phyloP scores from a whole-genome alignment of 2,113 vertebrate genomes.

The Rhabdornis inornatus region DNA sequence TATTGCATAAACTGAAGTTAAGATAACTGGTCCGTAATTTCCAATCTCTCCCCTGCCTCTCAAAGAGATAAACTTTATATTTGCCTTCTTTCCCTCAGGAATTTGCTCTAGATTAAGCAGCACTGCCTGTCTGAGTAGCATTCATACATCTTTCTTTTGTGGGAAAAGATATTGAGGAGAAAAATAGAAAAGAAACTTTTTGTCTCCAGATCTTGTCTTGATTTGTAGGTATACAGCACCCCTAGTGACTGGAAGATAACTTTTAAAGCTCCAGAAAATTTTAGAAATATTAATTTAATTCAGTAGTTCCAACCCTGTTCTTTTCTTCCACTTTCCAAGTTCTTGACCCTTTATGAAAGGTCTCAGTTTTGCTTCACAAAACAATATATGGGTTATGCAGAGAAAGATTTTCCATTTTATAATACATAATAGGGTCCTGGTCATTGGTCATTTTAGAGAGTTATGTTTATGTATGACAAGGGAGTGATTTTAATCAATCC shows the following conservation, averaged over 20 bases:
- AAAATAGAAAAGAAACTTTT: background rate
- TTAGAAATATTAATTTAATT: background rate
- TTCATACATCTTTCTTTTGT: background rate
- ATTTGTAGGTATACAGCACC: background rate
- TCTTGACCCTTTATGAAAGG: background rate
- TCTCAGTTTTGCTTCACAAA: background rate
- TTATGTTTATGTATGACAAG: background rate
- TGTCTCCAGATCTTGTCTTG: background rate
- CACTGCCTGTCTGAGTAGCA: background rate
- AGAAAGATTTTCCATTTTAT: background rate
- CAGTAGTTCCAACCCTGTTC: background rate
- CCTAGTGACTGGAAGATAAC: background rate
- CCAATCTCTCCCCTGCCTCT: background rate
- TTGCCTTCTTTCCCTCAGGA: background rate
- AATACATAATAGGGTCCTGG: background rate
- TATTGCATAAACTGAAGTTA: background rate
- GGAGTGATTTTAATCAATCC: background rate
- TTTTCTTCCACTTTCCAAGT: background rate
- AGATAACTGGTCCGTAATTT: background rate
- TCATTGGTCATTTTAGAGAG: background rate
- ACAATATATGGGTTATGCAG: background rate
- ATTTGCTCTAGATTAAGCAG: background rate
- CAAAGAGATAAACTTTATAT: background rate
- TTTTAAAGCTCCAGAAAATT: background rate
- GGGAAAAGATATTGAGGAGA: background rate